A percentile compares a stretch with the other conserved stretches of the same genome.
These are phyloP conservation scores for Bellardia pandia DNA, from an alignment of 2,888 invertebrate species.

Conservation along the genomic window DNA sequence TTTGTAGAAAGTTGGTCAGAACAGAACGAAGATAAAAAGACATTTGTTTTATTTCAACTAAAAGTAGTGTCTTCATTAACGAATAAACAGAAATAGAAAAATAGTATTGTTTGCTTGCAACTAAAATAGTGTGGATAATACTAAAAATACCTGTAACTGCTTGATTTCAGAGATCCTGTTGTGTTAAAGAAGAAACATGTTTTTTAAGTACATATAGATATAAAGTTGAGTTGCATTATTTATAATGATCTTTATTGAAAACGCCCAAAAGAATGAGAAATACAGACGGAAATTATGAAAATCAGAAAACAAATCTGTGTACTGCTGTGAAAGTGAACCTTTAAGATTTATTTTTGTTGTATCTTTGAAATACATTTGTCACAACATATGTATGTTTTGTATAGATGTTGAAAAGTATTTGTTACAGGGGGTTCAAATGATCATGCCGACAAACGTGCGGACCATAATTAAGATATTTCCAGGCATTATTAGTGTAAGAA, in stretches of 20 bases:
- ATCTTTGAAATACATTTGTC: slow-evolving; percentile 68
- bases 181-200: slow-evolving; percentile 56
- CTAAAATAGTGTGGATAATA: slow-evolving; percentile 5
- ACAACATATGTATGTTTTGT: slow-evolving; percentile 67
- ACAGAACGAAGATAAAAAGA: slow-evolving; percentile 44
- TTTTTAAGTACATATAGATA: slow-evolving; percentile 54
- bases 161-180: slow-evolving; percentile 55
- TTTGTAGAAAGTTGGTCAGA: slow-evolving; percentile 34
- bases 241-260: slow-evolving; percentile 59
- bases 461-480: slow-evolving; percentile 73
- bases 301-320: slow-evolving; percentile 3
- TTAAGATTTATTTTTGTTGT: slow-evolving; percentile 54
- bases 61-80: slow-evolving; percentile 45
- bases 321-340: slow-evolving; percentile 60
- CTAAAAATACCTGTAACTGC: slow-evolving; percentile 56
- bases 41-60: slow-evolving; percentile 25
- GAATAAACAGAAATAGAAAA: not conserved
- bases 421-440: slow-evolving; percentile 47
- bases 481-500: slow-evolving; percentile 66
- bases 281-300: slow-evolving; percentile 30
- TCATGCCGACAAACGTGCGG: slow-evolving; percentile 69
- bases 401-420: slow-evolving; percentile 37
- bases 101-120: slow-evolving; percentile 34
- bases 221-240: slow-evolving; percentile 60
- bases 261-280: slow-evolving; percentile 31